Evolutionary conservation across 2,888 invertebrate species (phyloP).

Genomic region (Parelbella ahira): DNA sequence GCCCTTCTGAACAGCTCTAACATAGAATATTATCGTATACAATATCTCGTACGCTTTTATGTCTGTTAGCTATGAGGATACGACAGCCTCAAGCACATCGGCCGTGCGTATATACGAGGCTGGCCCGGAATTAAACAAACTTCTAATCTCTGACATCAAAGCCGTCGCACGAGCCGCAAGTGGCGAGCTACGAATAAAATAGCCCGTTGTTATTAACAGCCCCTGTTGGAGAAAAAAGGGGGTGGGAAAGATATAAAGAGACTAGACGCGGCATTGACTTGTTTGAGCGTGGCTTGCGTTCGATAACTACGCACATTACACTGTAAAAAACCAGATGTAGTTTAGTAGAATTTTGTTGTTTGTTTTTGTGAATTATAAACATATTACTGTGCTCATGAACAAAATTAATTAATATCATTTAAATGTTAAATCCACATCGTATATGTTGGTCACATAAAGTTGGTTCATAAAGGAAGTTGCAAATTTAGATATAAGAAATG

Average conservation of each 20-base stretch:
- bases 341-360: not conserved
- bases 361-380: too few relatives aligned
- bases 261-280: slow-evolving; percentile 30
- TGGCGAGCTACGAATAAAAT: slow-evolving; percentile 68
- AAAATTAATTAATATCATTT: too few relatives aligned
- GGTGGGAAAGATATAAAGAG: slow-evolving; percentile 30
- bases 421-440: too few relatives aligned
- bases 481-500: too few relatives aligned
- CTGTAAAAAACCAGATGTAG: too few relatives aligned
- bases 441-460: too few relatives aligned
- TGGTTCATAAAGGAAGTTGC: too few relatives aligned
- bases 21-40: too few relatives aligned
- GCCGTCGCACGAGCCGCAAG: slow-evolving; percentile 68
- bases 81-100: slow-evolving; percentile 35
- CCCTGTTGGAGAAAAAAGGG: slow-evolving; percentile 55
- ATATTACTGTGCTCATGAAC: too few relatives aligned
- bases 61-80: not conserved
- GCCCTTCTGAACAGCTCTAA: too few relatives aligned
- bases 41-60: not conserved
- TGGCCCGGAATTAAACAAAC: slow-evolving; percentile 49
- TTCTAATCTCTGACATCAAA: slow-evolving; percentile 73
- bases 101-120: slow-evolving; percentile 37
- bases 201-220: slow-evolving; percentile 77
- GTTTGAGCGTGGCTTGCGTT: not conserved
- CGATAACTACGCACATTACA: too few relatives aligned